phyloP scores from a whole-genome alignment of 2,113 vertebrate species.

The Menidia beryllina region DNA sequence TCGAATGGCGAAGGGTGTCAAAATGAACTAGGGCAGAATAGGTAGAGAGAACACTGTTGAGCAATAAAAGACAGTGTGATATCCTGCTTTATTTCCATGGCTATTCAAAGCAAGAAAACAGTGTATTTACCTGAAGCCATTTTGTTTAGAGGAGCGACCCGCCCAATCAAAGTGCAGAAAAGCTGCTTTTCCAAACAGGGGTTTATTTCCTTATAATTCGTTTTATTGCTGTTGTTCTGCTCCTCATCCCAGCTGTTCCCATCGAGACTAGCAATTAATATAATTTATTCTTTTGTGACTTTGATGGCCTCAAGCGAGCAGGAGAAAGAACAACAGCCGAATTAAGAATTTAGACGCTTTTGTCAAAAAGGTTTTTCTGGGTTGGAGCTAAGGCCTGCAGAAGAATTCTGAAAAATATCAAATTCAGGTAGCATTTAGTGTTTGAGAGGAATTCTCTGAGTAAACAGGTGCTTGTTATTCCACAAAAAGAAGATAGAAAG shows the following conservation, averaged over 20 bases:
- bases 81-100: neutral
- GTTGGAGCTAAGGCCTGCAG: slow-evolving; percentile 53
- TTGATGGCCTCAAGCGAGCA: slow-evolving; percentile 81
- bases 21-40: slow-evolving; percentile 45
- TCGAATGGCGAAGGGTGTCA: slow-evolving; percentile 49
- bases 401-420: slow-evolving; percentile 66
- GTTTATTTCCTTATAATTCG: slow-evolving; percentile 76
- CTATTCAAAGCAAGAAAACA: slow-evolving; percentile 10
- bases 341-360: slow-evolving; percentile 71
- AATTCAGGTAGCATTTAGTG: slow-evolving; percentile 49
- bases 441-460: slow-evolving; percentile 49
- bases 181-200: slow-evolving; percentile 64
- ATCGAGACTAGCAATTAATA: slow-evolving; percentile 77
- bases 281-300: slow-evolving; percentile 83
- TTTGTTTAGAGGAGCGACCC: slow-evolving; percentile 22
- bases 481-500: slow-evolving; percentile 38
- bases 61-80: slow-evolving; percentile 15
- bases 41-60: slow-evolving; percentile 27
- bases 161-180: slow-evolving; percentile 37
- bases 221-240: slow-evolving; percentile 79
- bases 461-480: slow-evolving; percentile 46
- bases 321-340: slow-evolving; percentile 71
- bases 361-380: slow-evolving; percentile 58
- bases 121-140: slow-evolving; percentile 23
- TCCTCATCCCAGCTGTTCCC: slow-evolving; percentile 81